Conservation (phyloP, 2,888 invertebrate species). For the Seira ritae region DNA sequence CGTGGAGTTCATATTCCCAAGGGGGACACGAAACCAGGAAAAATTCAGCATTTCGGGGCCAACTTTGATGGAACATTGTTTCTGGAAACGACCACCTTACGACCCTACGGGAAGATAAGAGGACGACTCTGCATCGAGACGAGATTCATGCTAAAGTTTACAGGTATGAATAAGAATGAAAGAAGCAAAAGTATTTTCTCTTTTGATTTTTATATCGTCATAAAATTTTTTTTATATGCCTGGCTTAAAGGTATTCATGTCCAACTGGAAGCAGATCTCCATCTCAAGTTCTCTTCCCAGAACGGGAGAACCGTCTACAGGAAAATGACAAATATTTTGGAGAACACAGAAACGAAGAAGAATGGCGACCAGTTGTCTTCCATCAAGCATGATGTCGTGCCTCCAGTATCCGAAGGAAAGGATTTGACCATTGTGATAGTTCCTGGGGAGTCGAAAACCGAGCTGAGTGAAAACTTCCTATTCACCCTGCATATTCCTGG, state of each 20-base stretch:
- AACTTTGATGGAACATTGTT: conserved; percentile 35
- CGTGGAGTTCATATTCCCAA: conserved; percentile 43
- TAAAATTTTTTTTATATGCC: too few species aligned
- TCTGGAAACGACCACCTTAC: conserved; percentile 21
- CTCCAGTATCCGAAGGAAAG: conserved; percentile 37
- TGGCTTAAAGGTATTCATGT: conserved; percentile 39
- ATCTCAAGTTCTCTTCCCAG: conserved; percentile 31
- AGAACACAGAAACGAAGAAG: conserved; percentile 29
- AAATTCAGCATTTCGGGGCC: conserved; percentile 41
- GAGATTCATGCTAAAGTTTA: conserved; percentile 49
- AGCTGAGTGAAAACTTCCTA: conserved; percentile 26
- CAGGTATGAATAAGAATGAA: conserved; percentile 12
- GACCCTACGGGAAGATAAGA: conserved; percentile 31
- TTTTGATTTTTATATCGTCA: not conserved
- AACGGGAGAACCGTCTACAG: conserved; percentile 32
- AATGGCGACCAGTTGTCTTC: conserved; percentile 34
- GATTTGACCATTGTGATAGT: conserved; percentile 36
- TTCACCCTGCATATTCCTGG: conserved; percentile 35
- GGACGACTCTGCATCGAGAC: conserved; percentile 42
- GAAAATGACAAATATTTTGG: conserved; percentile 32
- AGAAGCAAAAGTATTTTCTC: not conserved
- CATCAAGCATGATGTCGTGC: conserved; percentile 31
- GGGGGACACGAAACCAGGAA: conserved; percentile 41
- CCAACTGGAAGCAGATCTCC: conserved; percentile 38
- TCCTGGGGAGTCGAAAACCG: not conserved